phyloP scores from a whole-genome alignment of 2,797 vertebrate species.

The Karalla daura region DNA sequence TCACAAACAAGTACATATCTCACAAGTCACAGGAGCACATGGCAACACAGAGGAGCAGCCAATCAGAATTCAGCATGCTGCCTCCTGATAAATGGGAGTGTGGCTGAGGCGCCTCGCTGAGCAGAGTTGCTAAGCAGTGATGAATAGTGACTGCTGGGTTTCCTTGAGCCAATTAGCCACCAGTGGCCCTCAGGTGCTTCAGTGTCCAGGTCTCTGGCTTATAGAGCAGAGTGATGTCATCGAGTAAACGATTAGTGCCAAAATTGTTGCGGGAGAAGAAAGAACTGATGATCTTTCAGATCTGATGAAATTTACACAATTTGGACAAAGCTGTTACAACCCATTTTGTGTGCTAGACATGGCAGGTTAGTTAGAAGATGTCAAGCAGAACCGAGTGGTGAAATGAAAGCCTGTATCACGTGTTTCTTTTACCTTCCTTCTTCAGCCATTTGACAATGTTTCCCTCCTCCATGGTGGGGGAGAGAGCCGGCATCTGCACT shows the following conservation, averaged over 20 bases:
- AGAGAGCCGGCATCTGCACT: slow-evolving; percentile 95
- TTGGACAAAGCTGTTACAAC: background rate
- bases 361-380: background rate
- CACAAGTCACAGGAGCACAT: slow-evolving; percentile 60
- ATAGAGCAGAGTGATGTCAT: slow-evolving; percentile 47
- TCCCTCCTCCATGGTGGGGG: slow-evolving; percentile 98
- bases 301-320: slow-evolving; percentile 1
- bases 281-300: background rate
- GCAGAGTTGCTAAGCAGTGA: slow-evolving; percentile 68
- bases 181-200: slow-evolving; percentile 54
- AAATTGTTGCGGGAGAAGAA: background rate
- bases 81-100: slow-evolving; percentile 62
- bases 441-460: slow-evolving; percentile 98
- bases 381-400: background rate
- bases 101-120: slow-evolving; percentile 43
- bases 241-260: slow-evolving; percentile 31
- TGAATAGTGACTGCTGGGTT: slow-evolving; percentile 62
- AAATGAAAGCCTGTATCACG: background rate
- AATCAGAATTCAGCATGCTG: slow-evolving; percentile 61
- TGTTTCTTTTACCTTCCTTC: slow-evolving; percentile 90
- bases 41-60: slow-evolving; percentile 66
- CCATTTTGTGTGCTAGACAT: too few relatives aligned
- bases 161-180: slow-evolving; percentile 66
- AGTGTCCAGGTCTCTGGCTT: slow-evolving; percentile 19
- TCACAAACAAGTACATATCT: slow-evolving; percentile 27